phyloP scores from a whole-genome alignment of 2,113 vertebrate species.

The Hydrolagus affinis region DNA sequence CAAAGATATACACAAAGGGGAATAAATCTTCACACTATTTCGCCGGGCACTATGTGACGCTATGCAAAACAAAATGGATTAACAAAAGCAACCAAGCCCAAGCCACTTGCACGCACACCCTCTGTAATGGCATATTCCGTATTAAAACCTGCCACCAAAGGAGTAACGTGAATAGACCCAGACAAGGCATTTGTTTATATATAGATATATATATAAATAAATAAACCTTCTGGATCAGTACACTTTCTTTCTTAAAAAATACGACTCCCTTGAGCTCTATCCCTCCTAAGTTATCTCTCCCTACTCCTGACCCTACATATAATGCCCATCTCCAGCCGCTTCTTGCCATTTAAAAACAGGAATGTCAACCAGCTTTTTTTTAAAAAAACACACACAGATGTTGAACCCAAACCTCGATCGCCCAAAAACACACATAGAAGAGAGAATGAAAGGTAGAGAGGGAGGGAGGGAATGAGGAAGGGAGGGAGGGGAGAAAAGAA shows the following conservation, averaged over 20 bases:
- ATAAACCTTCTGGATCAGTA: too few relatives aligned
- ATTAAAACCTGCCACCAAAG: conserved; percentile 2
- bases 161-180: background rate
- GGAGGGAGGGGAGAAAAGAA: too few relatives aligned
- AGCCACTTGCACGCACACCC: background rate
- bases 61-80: background rate
- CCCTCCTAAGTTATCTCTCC: background rate
- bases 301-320: background rate
- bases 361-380: background rate
- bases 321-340: background rate
- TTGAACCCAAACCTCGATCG: too few relatives aligned
- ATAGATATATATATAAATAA: too few relatives aligned
- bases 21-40: conserved; percentile 10
- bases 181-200: background rate
- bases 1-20: conserved; percentile 1
- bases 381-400: background rate
- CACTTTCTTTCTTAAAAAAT: too few relatives aligned
- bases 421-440: background rate
- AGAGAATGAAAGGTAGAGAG: too few relatives aligned
- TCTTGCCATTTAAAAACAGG: conserved; percentile 22
- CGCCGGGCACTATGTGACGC: background rate
- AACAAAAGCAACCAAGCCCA: conserved; percentile 5
- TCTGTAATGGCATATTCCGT: background rate
- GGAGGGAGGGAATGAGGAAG: too few relatives aligned
- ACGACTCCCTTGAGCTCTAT: background rate